Base-by-base conservation (phyloP, 2,113 vertebrate species). In the Aldabrachelys gigantea region DNA sequence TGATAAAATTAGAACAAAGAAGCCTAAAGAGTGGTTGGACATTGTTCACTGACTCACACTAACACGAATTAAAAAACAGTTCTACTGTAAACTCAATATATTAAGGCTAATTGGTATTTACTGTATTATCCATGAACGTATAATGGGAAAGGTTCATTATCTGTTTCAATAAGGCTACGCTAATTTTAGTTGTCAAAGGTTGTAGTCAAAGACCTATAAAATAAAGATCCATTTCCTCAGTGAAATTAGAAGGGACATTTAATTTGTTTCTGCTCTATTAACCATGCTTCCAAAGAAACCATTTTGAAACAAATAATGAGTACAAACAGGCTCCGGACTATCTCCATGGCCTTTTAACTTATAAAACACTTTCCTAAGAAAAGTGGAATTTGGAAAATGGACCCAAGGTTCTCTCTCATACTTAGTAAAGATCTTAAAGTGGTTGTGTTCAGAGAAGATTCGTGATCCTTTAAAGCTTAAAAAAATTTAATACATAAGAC, bases 181-280 rank as follows among this genome's bases (percentile, higher is more conserved):
- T 94, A 93, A 96, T 96, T 97, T 97, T 85, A 96, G 62, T 89
- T 93, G 53, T 96, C 78, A 94, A 86, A 95, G 81, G 56, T 5
- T 95, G 83, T 72, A 94, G 91, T 96, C 81, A 96, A 90, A 97
- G 89, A 57, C 87, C 88, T 96, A 81, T 72, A 88, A 94, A 95
- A 96, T 44, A 94, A 84, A 84, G 75, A 75, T 81, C 80, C 84
- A 81, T 96, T 96, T 89, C 41, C 80, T 81, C 59, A 90, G 6
- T 92, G 82, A 97, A 94, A 96, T 89, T 84, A 93, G 52, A 96
- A 87, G 52, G 85, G 69, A 84, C 25, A 38, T 92, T 96, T 84
- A 85, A 94, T 95, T 97, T 94, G 16, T 96, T 94, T 91, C 87
- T 91, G 16, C 92, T 94, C 52, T 25, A 57, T 84, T 95, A 91